These are phyloP conservation scores for Melanaphis sacchari DNA, from an alignment of 1,140 invertebrate genomes.

Conservation along the genomic window DNA sequence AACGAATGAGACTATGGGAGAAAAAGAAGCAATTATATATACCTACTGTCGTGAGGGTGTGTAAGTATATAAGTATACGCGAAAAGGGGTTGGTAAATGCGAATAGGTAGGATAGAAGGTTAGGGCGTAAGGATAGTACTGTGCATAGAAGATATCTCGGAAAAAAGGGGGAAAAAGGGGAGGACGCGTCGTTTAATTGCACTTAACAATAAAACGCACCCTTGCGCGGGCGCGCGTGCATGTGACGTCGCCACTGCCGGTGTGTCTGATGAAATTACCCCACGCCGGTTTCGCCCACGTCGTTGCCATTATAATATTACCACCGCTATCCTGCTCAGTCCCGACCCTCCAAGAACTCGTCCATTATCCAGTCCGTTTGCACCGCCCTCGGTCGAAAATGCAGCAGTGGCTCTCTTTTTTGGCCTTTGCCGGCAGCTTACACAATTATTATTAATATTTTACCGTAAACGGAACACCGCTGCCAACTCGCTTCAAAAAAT, in stretches of 20 bases:
- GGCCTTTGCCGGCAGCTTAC: background rate
- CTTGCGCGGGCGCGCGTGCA: slow-evolving; percentile 17
- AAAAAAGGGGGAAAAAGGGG: background rate
- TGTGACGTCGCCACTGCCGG: background rate
- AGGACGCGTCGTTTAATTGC: slow-evolving; percentile 46
- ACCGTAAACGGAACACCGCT: background rate
- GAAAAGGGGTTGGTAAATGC: background rate
- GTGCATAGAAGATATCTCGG: background rate
- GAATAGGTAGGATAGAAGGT: background rate
- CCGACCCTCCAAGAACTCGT: background rate
- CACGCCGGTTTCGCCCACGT: background rate
- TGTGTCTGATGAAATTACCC: slow-evolving; percentile 49
- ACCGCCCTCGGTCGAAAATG: slow-evolving; percentile 9
- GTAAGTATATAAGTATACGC: background rate
- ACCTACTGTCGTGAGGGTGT: background rate
- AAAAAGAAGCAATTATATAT: background rate
- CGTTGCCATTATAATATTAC: slow-evolving; percentile 28
- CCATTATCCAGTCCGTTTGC: slow-evolving; percentile 21
- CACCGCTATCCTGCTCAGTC: background rate
- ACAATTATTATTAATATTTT: slow-evolving; percentile 1
- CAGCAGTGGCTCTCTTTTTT: background rate
- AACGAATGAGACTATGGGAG: background rate
- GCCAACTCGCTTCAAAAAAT: background rate
- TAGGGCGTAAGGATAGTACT: background rate
- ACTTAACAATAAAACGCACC: slow-evolving; percentile 52